Base-by-base conservation (phyloP, 2,113 vertebrate species). In the Leucopternis melanops region DNA sequence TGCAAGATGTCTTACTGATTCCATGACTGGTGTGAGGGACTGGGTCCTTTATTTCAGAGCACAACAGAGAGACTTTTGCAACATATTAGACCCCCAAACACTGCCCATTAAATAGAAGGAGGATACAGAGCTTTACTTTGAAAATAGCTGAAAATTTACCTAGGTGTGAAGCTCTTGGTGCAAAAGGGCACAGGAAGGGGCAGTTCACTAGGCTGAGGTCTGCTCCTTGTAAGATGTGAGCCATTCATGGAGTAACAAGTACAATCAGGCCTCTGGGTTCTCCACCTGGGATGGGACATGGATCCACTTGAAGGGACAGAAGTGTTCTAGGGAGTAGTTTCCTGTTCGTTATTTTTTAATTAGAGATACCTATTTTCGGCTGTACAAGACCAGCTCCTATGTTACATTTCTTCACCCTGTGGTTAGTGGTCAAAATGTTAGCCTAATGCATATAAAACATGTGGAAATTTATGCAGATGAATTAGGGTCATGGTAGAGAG, bases 381-480 rank as follows among this genome's bases (percentile, higher is more conserved):
- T 88, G 54, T 74, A 92, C 19, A 92, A 90, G 82, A 29, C 16
- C n/a, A 74, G 45, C 57, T 86, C 55, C 77, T 93, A 14, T 84
- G 91, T 88, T 86, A 59, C 40, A 45, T 88, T 95, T 84, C 67
- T 90, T 97, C 87, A 81, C 49, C 50, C 45, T 66, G 72, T 88
- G 79, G 90, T 94, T 90, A 66, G 52, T 97, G 94, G 93, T 95
- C 93, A 94, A 77, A 93, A 90, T 84, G 75, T 92, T 95, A 96
- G 71, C 73, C 70, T 96, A 91, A 75, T 91, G 95, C 72, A 94
- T 94, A 95, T 59, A 94, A 90, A 96, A 62, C 44, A 66, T 18
- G 85, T 89, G 91, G 92, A 96, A 96, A 95, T 90, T 83, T 96
- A 97, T 95, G 94, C 77, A 93, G 92, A 95, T 70, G 80, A 86